These are phyloP conservation scores for Drosophila lini DNA, from an alignment of 1,140 invertebrate species.

Conservation along the genomic window DNA sequence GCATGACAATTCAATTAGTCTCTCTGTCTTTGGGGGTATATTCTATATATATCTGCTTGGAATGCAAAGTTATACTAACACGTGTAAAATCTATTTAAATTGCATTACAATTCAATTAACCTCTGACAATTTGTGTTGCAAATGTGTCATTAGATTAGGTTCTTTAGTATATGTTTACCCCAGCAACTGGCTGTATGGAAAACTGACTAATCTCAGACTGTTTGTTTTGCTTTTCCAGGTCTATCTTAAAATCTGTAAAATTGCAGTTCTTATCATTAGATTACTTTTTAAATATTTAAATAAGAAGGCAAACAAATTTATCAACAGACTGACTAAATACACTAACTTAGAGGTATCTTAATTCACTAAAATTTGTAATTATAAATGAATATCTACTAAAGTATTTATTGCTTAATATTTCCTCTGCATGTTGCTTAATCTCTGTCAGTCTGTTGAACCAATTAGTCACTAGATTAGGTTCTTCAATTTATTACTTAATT, in stretches of 20 bases:
- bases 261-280: not conserved
- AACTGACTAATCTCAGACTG: not conserved
- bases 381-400: too few relatives aligned
- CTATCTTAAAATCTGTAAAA: not conserved
- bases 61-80: not conserved
- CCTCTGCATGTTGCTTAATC: not conserved
- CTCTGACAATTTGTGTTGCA: too few relatives aligned
- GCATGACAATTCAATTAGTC: not conserved
- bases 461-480: not conserved
- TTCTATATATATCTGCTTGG: not conserved
- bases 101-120: not conserved
- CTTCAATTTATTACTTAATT: not conserved
- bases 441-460: not conserved
- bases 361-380: too few relatives aligned
- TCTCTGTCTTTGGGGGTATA: not conserved
- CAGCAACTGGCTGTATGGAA: not conserved
- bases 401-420: not conserved
- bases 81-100: not conserved
- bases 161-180: not conserved
- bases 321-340: not conserved
- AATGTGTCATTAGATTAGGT: conserved; percentile 1
- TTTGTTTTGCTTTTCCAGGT: not conserved
- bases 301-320: not conserved
- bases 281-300: conserved; percentile 1
- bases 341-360: not conserved